phyloP scores from a whole-genome alignment of 1,140 invertebrate species.

The Babylonia areolata region DNA sequence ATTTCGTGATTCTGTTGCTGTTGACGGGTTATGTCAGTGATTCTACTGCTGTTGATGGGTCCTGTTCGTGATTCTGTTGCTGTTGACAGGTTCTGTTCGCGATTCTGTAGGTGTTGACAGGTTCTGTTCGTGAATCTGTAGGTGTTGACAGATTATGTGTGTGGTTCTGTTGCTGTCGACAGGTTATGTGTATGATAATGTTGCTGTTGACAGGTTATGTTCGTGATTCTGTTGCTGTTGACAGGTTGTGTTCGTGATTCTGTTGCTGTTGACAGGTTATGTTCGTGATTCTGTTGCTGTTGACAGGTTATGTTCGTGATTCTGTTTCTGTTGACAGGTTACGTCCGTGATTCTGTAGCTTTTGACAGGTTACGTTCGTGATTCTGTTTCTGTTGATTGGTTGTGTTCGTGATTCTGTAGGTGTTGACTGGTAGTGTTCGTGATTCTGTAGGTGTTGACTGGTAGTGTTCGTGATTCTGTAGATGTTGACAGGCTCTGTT shows the following conservation, averaged over 20 bases:
- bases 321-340: not conserved
- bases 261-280: not conserved
- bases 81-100: too few relatives aligned
- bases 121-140: not conserved
- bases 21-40: too few relatives aligned
- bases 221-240: not conserved
- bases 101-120: not conserved
- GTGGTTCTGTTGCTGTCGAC: not conserved
- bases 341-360: not conserved
- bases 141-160: not conserved
- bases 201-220: not conserved
- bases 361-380: not conserved
- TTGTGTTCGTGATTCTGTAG: not conserved
- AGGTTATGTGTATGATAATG: too few relatives aligned
- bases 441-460: slow-evolving; percentile 67
- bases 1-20: too few relatives aligned
- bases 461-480: slow-evolving; percentile 85
- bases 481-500: not conserved
- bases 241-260: not conserved
- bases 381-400: not conserved
- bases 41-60: too few relatives aligned
- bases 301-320: not conserved
- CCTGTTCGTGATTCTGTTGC: too few relatives aligned
- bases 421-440: not conserved
- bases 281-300: not conserved